phyloP scores from a whole-genome alignment of 2,888 invertebrate genomes.

The Hartigia nigra region DNA sequence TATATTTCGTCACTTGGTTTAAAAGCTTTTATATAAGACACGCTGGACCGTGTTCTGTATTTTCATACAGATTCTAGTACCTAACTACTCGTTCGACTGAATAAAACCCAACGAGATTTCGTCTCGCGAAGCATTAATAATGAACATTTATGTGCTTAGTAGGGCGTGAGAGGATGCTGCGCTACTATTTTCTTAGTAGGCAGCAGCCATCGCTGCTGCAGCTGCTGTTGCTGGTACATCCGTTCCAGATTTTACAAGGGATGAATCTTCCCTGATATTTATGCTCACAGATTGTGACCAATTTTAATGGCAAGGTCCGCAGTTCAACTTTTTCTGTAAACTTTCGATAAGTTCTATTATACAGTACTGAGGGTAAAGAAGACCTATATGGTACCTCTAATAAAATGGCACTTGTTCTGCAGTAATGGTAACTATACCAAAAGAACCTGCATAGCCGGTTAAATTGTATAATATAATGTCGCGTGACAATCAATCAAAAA shows the following conservation, averaged over 20 bases:
- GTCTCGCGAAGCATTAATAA: slow-evolving; percentile 22
- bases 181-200: neutral
- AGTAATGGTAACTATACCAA: neutral
- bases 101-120: slow-evolving; percentile 39
- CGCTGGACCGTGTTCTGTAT: neutral
- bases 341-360: neutral
- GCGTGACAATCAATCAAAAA: neutral
- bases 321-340: neutral
- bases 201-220: neutral
- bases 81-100: slow-evolving; percentile 17
- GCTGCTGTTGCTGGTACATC: neutral
- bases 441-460: neutral
- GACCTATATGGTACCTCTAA: neutral
- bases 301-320: neutral
- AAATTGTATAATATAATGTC: neutral
- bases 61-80: neutral
- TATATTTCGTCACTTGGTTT: no score
- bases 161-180: slow-evolving; percentile 5
- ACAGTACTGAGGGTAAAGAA: neutral
- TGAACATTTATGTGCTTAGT: neutral
- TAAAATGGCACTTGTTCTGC: neutral
- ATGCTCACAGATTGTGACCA: neutral
- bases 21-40: neutral
- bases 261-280: neutral
- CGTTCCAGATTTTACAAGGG: neutral